Evolutionary conservation across 2,888 invertebrate genomes (phyloP).

Genomic region (Linnaemya tessellans): DNA sequence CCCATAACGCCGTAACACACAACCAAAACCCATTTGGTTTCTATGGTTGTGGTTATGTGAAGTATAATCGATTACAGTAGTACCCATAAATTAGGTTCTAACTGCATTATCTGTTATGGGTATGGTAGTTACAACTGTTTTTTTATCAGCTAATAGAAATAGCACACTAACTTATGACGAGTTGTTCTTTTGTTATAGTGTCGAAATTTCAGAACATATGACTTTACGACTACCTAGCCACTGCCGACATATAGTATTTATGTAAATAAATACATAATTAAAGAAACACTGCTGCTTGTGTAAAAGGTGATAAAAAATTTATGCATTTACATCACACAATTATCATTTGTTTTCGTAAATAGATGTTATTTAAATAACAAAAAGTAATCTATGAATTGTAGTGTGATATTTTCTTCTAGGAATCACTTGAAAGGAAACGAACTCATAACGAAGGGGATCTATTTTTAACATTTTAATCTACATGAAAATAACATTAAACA

Average conservation of each 20-base stretch:
- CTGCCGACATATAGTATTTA: not conserved
- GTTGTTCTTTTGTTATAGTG: too few species aligned
- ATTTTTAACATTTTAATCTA: constrained; percentile 53
- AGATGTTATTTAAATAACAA: constrained; percentile 30
- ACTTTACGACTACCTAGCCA: too few species aligned
- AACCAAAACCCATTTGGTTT: too few species aligned
- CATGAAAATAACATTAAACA: constrained; percentile 60
- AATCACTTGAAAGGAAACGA: constrained; percentile 41
- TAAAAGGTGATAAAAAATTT: constrained; percentile 45
- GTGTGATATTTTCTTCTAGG: constrained; percentile 54
- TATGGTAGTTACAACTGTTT: too few species aligned
- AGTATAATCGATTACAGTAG: too few species aligned
- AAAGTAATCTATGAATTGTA: constrained; percentile 17
- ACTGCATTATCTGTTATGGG: too few species aligned
- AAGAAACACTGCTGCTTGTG: constrained; percentile 19
- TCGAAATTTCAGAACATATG: too few species aligned
- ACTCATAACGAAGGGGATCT: constrained; percentile 50
- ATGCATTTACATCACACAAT: constrained; percentile 15
- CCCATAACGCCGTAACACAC: too few species aligned
- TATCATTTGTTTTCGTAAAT: constrained; percentile 17
- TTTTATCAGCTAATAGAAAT: too few species aligned
- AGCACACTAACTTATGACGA: too few species aligned
- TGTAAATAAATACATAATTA: not conserved
- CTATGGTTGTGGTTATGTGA: too few species aligned
- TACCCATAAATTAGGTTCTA: too few species aligned